Conservation (phyloP, 2,797 vertebrate species). For the Enteromius unitaeniatus region DNA sequence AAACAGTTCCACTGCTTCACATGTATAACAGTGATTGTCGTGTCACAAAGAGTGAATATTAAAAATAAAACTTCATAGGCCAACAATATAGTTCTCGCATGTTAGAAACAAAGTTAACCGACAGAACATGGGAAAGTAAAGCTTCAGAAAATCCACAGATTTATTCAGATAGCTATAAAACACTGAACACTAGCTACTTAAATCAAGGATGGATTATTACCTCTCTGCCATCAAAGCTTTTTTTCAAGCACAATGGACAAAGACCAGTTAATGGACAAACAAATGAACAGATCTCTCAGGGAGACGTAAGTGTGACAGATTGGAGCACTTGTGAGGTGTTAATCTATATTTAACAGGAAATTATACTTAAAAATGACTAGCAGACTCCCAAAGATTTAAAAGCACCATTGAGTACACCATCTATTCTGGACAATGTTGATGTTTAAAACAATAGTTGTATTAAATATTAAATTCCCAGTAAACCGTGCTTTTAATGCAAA, state of each 20-base stretch:
- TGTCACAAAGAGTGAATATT: constrained; percentile 41
- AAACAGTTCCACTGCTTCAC: constrained; percentile 37
- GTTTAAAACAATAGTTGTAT: neutral
- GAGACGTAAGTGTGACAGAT: neutral
- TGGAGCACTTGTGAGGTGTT: neutral
- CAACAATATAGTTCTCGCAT: neutral
- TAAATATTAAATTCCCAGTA: neutral
- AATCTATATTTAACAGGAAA: neutral
- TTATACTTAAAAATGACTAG: neutral
- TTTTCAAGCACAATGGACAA: constrained; percentile 18
- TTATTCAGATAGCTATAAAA: constrained; percentile 1
- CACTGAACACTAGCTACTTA: constrained; percentile 6
- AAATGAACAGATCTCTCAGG: neutral
- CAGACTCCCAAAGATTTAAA: neutral
- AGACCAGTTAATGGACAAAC: neutral
- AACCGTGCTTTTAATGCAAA: constrained; percentile 43
- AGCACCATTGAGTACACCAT: constrained; percentile 12
- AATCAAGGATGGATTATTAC: constrained; percentile 36
- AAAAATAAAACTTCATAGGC: neutral
- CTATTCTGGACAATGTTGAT: neutral
- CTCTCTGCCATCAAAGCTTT: constrained; percentile 39
- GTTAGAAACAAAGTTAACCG: neutral
- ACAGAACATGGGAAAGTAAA: constrained; percentile 16
- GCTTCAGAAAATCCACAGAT: neutral
- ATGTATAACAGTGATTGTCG: constrained; percentile 55